These are phyloP conservation scores for Phrynocephalus forsythii DNA, from an alignment of 2,797 vertebrate genomes.

Conservation along the genomic window DNA sequence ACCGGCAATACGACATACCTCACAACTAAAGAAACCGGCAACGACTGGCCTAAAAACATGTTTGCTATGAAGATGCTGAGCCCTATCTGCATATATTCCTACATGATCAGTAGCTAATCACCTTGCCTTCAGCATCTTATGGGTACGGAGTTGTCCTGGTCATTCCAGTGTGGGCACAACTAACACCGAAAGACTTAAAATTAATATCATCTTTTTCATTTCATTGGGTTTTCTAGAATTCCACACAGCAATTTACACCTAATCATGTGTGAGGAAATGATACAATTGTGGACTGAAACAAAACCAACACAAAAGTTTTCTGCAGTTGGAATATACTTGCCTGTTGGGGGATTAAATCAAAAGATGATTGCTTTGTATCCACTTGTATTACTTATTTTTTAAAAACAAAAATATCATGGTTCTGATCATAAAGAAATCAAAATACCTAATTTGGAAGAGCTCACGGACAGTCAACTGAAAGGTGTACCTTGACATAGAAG, in stretches of 20 bases:
- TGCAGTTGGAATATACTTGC: neutral
- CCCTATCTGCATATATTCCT: neutral
- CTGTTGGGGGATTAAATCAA: too few relatives aligned
- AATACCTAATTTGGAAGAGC: conserved; percentile 7
- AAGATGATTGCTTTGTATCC: neutral
- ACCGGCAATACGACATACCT: neutral
- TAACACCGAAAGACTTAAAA: neutral
- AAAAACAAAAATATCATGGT: too few relatives aligned
- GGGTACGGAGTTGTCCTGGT: neutral
- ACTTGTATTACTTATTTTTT: neutral
- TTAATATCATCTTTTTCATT: neutral
- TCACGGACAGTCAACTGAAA: neutral
- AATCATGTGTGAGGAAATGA: neutral
- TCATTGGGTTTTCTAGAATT: neutral
- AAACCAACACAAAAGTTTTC: too few relatives aligned
- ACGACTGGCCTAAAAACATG: neutral
- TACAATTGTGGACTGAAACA: too few relatives aligned
- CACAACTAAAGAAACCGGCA: too few relatives aligned
- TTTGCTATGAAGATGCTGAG: neutral
- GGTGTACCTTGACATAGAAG: neutral
- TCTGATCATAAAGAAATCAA: neutral
- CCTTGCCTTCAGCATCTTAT: neutral
- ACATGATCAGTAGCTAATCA: neutral
- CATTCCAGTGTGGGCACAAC: neutral
- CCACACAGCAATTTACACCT: neutral